Evolutionary conservation across 2,113 vertebrate genomes (phyloP).

Genomic region (Lepus americanus): DNA sequence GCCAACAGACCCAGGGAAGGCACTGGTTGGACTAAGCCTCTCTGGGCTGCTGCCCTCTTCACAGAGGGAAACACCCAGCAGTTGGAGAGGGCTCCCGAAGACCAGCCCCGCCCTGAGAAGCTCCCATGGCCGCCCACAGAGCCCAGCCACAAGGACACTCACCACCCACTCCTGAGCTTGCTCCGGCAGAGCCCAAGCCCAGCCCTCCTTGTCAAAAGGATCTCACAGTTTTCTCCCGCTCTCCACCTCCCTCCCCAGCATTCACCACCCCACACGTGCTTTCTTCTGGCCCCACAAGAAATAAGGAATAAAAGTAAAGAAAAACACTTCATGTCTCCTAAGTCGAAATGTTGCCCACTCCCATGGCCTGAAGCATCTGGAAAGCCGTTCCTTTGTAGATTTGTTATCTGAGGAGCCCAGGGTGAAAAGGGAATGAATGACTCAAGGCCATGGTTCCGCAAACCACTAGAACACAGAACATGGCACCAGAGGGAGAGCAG

Average conservation of each 20-base stretch:
- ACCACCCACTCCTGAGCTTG: background rate
- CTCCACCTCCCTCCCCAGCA: background rate
- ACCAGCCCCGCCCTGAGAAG: background rate
- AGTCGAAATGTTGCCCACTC: constrained; percentile 5
- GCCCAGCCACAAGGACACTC: background rate
- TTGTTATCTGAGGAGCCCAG: background rate
- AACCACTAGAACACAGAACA: background rate
- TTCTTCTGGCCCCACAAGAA: background rate
- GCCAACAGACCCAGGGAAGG: background rate
- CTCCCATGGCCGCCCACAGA: background rate
- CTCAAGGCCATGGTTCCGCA: background rate
- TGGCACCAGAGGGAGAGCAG: background rate
- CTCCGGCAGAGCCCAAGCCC: background rate
- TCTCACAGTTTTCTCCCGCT: background rate
- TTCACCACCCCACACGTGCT: background rate
- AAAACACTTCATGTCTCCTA: constrained; percentile 12
- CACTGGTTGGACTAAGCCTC: background rate
- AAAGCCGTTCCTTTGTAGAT: background rate
- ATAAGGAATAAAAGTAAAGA: constrained; percentile 19
- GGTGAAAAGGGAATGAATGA: constrained; percentile 6
- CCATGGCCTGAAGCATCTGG: constrained; percentile 27
- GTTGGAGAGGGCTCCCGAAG: constrained; percentile 13
- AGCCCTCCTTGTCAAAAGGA: background rate
- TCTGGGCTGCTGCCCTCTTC: background rate
- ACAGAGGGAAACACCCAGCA: background rate